Percentiles rank a stretch among this genome's conserved stretches.
phyloP scores from a whole-genome alignment of 2,113 vertebrate genomes.

The Agapornis roseicollis region DNA sequence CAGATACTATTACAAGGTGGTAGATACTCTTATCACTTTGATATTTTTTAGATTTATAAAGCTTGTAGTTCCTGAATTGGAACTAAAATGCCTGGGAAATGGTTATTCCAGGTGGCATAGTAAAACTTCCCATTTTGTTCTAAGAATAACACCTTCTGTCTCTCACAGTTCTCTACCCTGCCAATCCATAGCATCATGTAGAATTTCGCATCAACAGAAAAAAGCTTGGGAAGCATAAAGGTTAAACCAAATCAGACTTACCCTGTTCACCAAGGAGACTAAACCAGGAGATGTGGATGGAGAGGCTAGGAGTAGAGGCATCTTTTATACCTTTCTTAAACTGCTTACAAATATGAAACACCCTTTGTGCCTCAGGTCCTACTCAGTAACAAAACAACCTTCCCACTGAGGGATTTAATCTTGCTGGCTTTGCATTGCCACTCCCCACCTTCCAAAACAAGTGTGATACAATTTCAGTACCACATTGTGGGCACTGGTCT shows the following conservation, averaged over 20 bases:
- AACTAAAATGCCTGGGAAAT: not conserved
- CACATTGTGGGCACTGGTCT: not conserved
- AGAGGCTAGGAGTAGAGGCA: accelerated
- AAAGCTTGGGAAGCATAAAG: not conserved
- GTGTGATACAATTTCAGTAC: not conserved
- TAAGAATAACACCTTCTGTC: not conserved
- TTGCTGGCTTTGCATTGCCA: not conserved
- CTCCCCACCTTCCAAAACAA: not conserved
- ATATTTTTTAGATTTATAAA: not conserved
- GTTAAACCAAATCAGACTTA: not conserved
- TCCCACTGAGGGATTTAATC: not conserved
- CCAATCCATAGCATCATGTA: not conserved
- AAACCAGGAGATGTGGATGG: not conserved
- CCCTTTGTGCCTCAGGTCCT: not conserved
- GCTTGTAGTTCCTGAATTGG: not conserved
- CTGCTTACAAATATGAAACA: not conserved
- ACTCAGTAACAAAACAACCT: not conserved
- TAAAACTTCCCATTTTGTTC: not conserved
- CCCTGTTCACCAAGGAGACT: not conserved
- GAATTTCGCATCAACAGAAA: not conserved
- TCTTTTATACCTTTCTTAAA: slow-evolving; percentile 20
- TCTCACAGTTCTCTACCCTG: not conserved
- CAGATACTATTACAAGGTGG: too few relatives aligned
- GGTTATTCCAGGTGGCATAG: not conserved
- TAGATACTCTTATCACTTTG: not conserved